Conservation (phyloP, 2,888 invertebrate species). For the Drosophila emarginata region DNA sequence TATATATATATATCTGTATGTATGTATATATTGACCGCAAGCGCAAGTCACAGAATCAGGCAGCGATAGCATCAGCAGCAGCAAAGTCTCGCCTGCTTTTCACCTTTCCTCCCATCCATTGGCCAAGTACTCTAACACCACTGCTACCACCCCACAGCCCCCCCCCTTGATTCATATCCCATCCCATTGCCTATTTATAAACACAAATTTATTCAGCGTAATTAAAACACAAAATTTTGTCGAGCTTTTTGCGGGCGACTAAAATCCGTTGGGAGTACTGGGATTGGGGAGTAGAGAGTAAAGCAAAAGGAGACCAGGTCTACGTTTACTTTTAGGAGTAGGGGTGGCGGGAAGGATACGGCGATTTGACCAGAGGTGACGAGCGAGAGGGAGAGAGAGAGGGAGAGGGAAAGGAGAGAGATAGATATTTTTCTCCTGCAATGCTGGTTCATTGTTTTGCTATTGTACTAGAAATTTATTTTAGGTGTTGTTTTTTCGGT, state of each 20-base stretch:
- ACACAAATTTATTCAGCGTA: slow-evolving; percentile 78
- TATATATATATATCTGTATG: not conserved
- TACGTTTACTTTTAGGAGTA: not conserved
- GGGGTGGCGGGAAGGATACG: not conserved
- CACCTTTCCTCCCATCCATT: not conserved
- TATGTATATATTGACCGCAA: slow-evolving; percentile 66
- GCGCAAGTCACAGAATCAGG: slow-evolving; percentile 46
- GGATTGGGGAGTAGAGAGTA: slow-evolving; percentile 19
- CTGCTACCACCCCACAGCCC: not conserved
- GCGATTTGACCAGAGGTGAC: slow-evolving; percentile 1
- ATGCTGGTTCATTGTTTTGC: slow-evolving; percentile 59
- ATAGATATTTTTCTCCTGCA: not conserved
- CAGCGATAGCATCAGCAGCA: not conserved
- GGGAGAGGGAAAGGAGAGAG: not conserved
- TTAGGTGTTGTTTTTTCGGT: slow-evolving; percentile 37
- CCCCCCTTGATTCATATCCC: not conserved
- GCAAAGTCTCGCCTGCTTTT: slow-evolving; percentile 6
- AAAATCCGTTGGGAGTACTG: slow-evolving; percentile 37
- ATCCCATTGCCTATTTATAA: slow-evolving; percentile 68
- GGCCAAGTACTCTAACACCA: not conserved
- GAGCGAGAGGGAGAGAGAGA: not conserved
- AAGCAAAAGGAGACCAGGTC: not conserved
- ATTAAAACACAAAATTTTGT: slow-evolving; percentile 76
- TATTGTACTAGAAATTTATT: slow-evolving; percentile 50
- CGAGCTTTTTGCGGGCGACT: slow-evolving; percentile 20